Conservation (phyloP, 2,113 vertebrate genomes). For the Tragelaphus strepsiceros region DNA sequence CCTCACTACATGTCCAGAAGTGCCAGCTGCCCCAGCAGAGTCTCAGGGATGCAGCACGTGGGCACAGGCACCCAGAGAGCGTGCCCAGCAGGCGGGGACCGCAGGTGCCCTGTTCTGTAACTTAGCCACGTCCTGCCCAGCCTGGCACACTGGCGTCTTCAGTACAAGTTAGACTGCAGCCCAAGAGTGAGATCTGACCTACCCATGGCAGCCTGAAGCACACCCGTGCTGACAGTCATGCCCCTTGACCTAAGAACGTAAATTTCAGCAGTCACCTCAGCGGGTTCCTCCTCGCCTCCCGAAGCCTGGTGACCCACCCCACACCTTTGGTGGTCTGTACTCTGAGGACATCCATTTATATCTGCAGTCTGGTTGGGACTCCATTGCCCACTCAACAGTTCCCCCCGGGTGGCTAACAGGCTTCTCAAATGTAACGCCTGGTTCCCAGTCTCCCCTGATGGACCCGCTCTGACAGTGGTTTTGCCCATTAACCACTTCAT, state of each 20-base stretch:
- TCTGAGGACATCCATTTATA: background rate
- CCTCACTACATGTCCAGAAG: rapidly evolving
- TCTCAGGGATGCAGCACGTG: rapidly evolving
- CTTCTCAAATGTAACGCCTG: background rate
- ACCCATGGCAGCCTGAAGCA: rapidly evolving
- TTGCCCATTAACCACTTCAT: background rate
- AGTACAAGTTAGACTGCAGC: background rate
- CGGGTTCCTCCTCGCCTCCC: background rate
- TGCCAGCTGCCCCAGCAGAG: background rate
- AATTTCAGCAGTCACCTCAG: background rate
- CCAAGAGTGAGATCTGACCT: background rate
- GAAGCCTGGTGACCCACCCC: background rate
- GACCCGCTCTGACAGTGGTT: background rate
- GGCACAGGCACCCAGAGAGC: no score
- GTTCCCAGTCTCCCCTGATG: background rate
- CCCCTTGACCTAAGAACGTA: background rate
- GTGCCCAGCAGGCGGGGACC: background rate
- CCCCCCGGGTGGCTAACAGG: no score
- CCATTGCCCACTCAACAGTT: no score
- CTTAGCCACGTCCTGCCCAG: background rate
- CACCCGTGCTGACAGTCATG: rapidly evolving
- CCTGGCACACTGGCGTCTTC: rapidly evolving
- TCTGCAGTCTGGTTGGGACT: background rate
- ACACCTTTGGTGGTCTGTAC: no score
- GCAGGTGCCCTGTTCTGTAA: rapidly evolving